phyloP scores from a whole-genome alignment of 2,113 vertebrate genomes.

The Notiomystis cincta region DNA sequence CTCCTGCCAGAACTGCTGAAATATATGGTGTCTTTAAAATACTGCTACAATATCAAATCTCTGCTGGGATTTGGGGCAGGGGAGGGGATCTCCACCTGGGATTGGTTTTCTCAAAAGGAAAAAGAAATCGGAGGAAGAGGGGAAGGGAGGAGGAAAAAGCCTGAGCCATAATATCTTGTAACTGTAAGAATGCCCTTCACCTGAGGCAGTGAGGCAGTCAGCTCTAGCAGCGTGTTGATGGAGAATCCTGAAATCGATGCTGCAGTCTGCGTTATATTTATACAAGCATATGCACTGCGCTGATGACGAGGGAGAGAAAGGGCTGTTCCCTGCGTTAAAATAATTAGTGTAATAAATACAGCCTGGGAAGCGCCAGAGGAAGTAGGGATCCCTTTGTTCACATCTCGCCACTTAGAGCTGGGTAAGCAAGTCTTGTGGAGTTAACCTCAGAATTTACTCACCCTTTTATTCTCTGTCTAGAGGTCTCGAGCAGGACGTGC shows the following conservation, averaged over 20 bases:
- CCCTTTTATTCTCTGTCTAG: neutral
- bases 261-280: neutral
- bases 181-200: neutral
- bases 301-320: neutral
- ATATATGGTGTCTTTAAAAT: neutral
- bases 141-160: neutral
- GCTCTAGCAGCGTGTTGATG: neutral
- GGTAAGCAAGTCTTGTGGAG: neutral
- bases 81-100: neutral
- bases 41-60: neutral
- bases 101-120: neutral
- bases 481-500: neutral
- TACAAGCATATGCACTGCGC: neutral
- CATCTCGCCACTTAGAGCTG: neutral
- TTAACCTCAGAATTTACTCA: neutral
- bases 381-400: constrained; percentile 16
- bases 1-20: constrained; percentile 8
- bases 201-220: neutral
- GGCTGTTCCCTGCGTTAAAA: constrained; percentile 5
- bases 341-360: constrained; percentile 43
- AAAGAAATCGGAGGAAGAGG: neutral
- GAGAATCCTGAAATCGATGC: constrained; percentile 4
- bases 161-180: neutral
- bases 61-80: neutral
- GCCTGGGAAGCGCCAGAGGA: neutral